Evolutionary conservation across 2,888 invertebrate species (phyloP).

Genomic region (Eudasyphora cyanicolor): DNA sequence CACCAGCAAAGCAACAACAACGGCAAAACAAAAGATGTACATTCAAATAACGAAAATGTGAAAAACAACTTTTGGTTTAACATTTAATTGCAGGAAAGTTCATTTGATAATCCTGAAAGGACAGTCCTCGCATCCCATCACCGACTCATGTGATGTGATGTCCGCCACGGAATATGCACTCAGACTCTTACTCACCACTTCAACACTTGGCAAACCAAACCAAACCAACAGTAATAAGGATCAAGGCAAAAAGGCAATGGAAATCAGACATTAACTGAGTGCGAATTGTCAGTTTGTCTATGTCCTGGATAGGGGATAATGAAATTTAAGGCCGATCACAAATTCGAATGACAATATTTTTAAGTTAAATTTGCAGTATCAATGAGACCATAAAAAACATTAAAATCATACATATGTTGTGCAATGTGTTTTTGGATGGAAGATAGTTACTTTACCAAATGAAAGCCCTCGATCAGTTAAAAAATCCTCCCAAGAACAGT

Average conservation of each 20-base stretch:
- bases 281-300: background rate
- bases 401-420: no score
- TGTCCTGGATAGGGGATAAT: background rate
- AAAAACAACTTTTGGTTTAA: slow-evolving; percentile 63
- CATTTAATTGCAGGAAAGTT: slow-evolving; percentile 71
- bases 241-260: slow-evolving; percentile 64
- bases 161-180: no score
- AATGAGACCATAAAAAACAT: no score
- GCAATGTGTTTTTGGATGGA: no score
- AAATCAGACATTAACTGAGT: slow-evolving; percentile 69
- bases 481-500: no score
- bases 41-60: slow-evolving; percentile 21
- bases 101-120: slow-evolving; percentile 68
- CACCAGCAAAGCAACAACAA: slow-evolving; percentile 59
- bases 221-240: slow-evolving; percentile 24
- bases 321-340: background rate
- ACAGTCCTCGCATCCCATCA: slow-evolving; percentile 33
- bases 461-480: no score
- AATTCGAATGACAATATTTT: background rate
- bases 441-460: no score
- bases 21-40: slow-evolving; percentile 67
- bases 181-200: no score
- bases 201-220: background rate
- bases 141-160: background rate
- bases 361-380: no score